These are phyloP conservation scores for Phlogophora meticulosa DNA, from an alignment of 2,888 invertebrate genomes.

Conservation along the genomic window DNA sequence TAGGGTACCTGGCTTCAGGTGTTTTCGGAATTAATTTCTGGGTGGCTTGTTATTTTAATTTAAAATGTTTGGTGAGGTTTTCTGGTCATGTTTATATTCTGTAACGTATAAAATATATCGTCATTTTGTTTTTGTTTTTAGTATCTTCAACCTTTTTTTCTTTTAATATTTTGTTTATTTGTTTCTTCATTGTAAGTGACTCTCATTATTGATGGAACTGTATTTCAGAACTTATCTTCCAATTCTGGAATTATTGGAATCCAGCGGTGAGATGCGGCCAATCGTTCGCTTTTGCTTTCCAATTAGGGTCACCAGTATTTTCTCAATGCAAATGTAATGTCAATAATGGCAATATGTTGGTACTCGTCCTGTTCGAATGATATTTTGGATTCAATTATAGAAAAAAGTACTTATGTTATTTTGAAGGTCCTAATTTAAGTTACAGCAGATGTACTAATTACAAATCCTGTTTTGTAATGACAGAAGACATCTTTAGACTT, in stretches of 20 bases:
- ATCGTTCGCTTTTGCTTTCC: not conserved
- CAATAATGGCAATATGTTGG: not conserved
- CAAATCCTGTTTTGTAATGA: too few relatives aligned
- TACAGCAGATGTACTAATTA: too few relatives aligned
- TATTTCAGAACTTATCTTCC: not conserved
- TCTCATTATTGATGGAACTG: too few relatives aligned
- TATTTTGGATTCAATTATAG: slow-evolving; percentile 13
- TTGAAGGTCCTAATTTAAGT: not conserved
- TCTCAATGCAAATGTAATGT: slow-evolving; percentile 29
- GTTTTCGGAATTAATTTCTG: slow-evolving; percentile 64
- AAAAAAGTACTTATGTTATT: not conserved
- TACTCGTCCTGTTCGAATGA: not conserved
- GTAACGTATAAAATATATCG: not conserved
- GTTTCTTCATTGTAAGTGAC: not conserved
- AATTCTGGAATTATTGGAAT: not conserved
- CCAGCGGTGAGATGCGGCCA: too few relatives aligned
- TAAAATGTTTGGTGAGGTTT: slow-evolving; percentile 36
- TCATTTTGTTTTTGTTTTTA: not conserved
- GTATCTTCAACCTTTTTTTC: not conserved
- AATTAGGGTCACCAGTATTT: slow-evolving; percentile 30
- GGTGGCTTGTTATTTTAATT: slow-evolving; percentile 54
- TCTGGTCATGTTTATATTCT: slow-evolving; percentile 41
- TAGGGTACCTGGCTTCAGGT: slow-evolving; percentile 64
- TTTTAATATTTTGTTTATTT: too few relatives aligned
- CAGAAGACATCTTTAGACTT: too few relatives aligned